Evolutionary conservation across 2,113 vertebrate species (phyloP).

Genomic region (Noctilio leporinus): DNA sequence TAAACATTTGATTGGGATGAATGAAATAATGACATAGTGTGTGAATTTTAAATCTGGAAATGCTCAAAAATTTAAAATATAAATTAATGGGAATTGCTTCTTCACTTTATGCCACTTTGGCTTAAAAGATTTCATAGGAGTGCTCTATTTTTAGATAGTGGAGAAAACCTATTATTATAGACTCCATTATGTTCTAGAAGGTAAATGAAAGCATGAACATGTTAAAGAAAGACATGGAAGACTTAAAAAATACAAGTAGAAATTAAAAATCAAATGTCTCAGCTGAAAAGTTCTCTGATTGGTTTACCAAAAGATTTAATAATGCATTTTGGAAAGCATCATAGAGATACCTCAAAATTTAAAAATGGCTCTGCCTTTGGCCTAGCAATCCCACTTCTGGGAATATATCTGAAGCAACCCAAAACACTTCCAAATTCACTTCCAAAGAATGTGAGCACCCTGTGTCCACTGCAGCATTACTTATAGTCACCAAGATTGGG

Average conservation of each 20-base stretch:
- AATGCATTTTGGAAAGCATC: too few relatives aligned
- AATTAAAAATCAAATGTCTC: neutral
- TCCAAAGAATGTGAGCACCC: too few relatives aligned
- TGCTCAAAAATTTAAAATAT: neutral
- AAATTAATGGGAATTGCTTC: neutral
- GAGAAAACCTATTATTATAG: too few relatives aligned
- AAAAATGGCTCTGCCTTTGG: too few relatives aligned
- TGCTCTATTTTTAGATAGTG: neutral
- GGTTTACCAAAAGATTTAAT: too few relatives aligned
- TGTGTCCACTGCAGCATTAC: too few relatives aligned
- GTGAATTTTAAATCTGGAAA: neutral
- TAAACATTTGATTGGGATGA: neutral
- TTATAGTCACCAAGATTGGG: too few relatives aligned
- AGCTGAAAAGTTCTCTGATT: too few relatives aligned
- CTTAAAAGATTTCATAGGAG: neutral
- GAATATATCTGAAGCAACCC: too few relatives aligned
- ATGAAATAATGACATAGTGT: neutral
- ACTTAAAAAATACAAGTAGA: neutral
- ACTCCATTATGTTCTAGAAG: neutral
- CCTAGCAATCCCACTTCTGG: too few relatives aligned
- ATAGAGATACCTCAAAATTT: too few relatives aligned
- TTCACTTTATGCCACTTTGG: neutral
- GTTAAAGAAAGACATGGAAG: neutral
- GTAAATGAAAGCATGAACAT: neutral
- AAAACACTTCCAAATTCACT: too few relatives aligned